Evolutionary conservation across 2,113 vertebrate genomes (phyloP).

Genomic region (Mastomys coucha): DNA sequence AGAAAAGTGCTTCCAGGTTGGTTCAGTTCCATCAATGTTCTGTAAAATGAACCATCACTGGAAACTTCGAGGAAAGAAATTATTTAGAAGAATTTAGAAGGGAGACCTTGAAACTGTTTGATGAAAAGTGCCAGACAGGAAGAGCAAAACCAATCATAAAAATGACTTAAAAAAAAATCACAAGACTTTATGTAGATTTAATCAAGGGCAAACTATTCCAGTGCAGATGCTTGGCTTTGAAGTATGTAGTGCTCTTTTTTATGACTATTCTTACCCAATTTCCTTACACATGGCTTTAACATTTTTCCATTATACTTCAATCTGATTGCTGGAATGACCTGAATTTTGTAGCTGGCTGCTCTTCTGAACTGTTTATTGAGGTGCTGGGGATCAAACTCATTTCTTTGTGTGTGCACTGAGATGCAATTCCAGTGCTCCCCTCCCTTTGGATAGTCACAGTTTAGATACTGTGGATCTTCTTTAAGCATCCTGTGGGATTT

Average conservation of each 20-base stretch:
- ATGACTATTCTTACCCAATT: constrained; percentile 58
- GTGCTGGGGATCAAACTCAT: not conserved
- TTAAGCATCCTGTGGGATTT: not conserved
- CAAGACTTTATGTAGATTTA: constrained; percentile 51
- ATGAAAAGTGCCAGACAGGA: constrained; percentile 41
- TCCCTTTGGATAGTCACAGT: not conserved
- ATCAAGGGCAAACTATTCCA: constrained; percentile 53
- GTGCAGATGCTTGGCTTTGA: constrained; percentile 51
- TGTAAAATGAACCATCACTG: constrained; percentile 46
- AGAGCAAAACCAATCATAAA: constrained; percentile 54
- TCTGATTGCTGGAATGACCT: constrained; percentile 24
- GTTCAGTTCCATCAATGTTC: constrained; percentile 4
- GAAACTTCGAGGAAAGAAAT: constrained; percentile 54
- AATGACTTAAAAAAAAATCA: constrained; percentile 47
- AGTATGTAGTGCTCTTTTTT: constrained; percentile 49
- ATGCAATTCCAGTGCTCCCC: not conserved
- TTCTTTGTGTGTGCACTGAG: not conserved
- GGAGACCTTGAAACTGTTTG: constrained; percentile 54
- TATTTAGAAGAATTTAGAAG: constrained; percentile 56
- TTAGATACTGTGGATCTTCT: not conserved
- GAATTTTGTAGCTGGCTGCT: constrained; percentile 39
- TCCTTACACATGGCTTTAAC: constrained; percentile 48
- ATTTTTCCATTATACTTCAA: constrained; percentile 15
- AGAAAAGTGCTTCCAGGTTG: not conserved
- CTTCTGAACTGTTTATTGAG: not conserved